A percentile compares a stretch with the other conserved stretches of the same genome.
Conservation (phyloP, 2,113 vertebrate species). For the Acinonyx jubatus region DNA sequence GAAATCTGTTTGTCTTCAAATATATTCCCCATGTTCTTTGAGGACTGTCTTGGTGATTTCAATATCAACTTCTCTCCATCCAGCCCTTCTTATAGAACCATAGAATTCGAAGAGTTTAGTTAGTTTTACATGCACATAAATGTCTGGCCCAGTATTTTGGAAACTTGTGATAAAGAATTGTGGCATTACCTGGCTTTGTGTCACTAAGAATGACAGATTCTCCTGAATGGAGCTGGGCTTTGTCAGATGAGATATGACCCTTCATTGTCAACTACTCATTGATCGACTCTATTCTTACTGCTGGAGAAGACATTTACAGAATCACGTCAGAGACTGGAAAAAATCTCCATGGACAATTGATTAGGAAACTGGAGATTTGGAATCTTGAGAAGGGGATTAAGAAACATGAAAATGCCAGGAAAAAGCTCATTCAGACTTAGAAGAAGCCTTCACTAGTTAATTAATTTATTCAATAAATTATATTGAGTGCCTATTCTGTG, state of each 20-base stretch:
- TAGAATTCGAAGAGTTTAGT: conserved; percentile 3
- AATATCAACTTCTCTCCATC: background rate
- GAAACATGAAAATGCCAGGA: background rate
- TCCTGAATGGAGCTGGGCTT: background rate
- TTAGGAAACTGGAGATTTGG: background rate
- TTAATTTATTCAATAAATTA: background rate
- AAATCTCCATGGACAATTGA: background rate
- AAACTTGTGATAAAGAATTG: conserved; percentile 14
- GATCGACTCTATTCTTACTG: background rate
- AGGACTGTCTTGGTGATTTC: background rate
- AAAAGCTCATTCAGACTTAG: background rate
- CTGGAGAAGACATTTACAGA: background rate
- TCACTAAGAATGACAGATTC: background rate
- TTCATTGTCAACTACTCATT: background rate
- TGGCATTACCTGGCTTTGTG: background rate
- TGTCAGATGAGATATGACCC: background rate
- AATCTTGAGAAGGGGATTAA: background rate
- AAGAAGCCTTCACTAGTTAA: background rate
- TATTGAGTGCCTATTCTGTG: background rate
- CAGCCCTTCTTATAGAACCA: background rate
- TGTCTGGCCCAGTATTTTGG: background rate
- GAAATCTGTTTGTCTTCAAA: conserved; percentile 53
- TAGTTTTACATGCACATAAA: conserved; percentile 30
- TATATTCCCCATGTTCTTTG: background rate
- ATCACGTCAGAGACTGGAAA: background rate